Percentiles rank a stretch among this genome's conserved stretches.
Conservation (phyloP, 2,113 vertebrate genomes). For the Grantiella picta region DNA sequence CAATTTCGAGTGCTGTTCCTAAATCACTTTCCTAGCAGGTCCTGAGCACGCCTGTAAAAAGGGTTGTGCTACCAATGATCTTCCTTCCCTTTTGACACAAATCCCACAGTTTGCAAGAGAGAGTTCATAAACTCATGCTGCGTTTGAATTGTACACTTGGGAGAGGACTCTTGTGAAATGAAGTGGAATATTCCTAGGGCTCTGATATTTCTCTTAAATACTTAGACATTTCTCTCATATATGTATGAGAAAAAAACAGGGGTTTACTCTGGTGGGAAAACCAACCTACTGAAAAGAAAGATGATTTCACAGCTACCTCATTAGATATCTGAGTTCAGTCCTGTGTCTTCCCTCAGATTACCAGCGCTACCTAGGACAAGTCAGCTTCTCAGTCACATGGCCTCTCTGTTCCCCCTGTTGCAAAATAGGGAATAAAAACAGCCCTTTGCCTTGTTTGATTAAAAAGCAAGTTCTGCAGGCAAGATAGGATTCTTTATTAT, state of each 20-base stretch:
- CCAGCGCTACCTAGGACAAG: neutral
- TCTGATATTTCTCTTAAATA: neutral
- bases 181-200: neutral
- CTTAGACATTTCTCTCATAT: neutral
- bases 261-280: neutral
- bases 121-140: rapidly evolving
- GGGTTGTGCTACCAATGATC: neutral
- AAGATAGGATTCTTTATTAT: conserved; percentile 40
- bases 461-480: conserved; percentile 8
- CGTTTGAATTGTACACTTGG: neutral
- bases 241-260: neutral
- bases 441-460: conserved; percentile 7
- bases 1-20: neutral
- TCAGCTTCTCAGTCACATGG: neutral
- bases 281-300: neutral
- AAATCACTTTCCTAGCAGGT: neutral
- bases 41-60: neutral
- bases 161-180: neutral
- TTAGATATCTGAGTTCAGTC: neutral
- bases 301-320: neutral
- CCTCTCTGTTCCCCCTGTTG: neutral
- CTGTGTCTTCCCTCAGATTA: neutral
- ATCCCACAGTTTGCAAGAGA: rapidly evolving
- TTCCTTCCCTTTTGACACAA: neutral
- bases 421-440: neutral